These are phyloP conservation scores for Agrochola macilenta DNA, from an alignment of 2,888 invertebrate species.

Conservation along the genomic window DNA sequence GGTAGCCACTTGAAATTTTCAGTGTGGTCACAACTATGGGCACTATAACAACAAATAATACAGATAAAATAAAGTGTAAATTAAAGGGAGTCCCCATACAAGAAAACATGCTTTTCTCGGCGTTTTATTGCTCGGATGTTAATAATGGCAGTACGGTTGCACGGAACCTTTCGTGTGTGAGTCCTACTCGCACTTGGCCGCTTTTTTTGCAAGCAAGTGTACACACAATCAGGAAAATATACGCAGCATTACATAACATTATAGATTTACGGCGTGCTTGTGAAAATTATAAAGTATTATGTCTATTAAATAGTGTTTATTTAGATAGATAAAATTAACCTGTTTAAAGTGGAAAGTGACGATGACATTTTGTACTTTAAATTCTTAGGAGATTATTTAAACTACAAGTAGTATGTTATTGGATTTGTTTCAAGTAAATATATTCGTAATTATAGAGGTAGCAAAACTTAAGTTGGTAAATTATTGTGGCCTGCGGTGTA, in stretches of 20 bases:
- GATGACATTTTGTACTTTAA: slow-evolving; percentile 80
- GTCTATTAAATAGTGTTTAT: slow-evolving; percentile 27
- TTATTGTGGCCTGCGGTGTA: slow-evolving; percentile 10
- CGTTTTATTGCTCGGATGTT: neutral
- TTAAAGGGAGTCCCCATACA: neutral
- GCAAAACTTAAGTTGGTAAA: neutral
- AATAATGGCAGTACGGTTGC: neutral
- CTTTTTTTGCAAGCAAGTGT: slow-evolving; percentile 72
- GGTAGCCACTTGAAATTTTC: too few species aligned
- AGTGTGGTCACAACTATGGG: too few species aligned
- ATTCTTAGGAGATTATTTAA: slow-evolving; percentile 71
- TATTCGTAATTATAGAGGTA: neutral
- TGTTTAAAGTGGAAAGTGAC: slow-evolving; percentile 63
- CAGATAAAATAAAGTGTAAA: too few species aligned
- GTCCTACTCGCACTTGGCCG: neutral
- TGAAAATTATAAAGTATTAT: slow-evolving; percentile 44
- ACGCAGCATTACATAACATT: slow-evolving; percentile 51
- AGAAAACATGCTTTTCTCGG: neutral
- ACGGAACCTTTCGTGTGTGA: neutral
- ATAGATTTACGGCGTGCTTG: slow-evolving; percentile 47
- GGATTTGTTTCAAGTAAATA: slow-evolving; percentile 56
- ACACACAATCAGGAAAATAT: slow-evolving; percentile 72
- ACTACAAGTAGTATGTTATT: slow-evolving; percentile 47
- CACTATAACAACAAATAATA: neutral
- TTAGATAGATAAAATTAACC: slow-evolving; percentile 37